A percentile compares a stretch with the other conserved stretches of the same genome.
Evolutionary conservation across 2,888 invertebrate genomes (phyloP).

Genomic region (Ornithoptera alexandrae): DNA sequence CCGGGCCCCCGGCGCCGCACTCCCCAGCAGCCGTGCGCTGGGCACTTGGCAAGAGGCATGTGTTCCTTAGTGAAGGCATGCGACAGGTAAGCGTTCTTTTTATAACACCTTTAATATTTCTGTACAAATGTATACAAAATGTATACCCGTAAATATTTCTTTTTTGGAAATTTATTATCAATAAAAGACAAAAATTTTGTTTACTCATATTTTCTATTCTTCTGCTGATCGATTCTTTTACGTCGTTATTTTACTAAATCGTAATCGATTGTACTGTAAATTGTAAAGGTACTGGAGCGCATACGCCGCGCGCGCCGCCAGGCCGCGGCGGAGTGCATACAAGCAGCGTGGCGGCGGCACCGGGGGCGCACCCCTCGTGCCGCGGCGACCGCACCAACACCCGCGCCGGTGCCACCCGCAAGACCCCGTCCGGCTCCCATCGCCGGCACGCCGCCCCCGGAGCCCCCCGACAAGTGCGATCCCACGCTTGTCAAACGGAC

Average conservation of each 20-base stretch:
- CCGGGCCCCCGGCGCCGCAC: constrained; percentile 87
- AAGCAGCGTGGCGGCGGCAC: constrained; percentile 92
- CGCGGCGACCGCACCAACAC: constrained; percentile 53
- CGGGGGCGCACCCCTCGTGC: constrained; percentile 65
- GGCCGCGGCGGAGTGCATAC: constrained; percentile 90
- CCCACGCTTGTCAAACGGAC: constrained; percentile 94
- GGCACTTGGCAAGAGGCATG: constrained; percentile 95
- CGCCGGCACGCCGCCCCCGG: constrained; percentile 93
- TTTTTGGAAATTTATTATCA: too few species aligned
- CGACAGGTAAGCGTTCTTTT: constrained; percentile 82
- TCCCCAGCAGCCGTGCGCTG: constrained; percentile 84
- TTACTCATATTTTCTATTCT: too few species aligned
- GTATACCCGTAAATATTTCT: too few species aligned
- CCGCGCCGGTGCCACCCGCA: constrained; percentile 58
- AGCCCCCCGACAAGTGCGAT: constrained; percentile 91
- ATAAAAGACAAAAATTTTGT: too few species aligned
- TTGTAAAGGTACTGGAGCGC: constrained; percentile 88
- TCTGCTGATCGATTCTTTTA: too few species aligned
- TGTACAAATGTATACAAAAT: too few species aligned
- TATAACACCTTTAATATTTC: too few species aligned
- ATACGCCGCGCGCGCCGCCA: constrained; percentile 88
- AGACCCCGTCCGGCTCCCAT: constrained; percentile 93
- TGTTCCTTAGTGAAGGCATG: constrained; percentile 96
- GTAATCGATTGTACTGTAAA: too few species aligned
- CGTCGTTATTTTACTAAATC: too few species aligned